Evolutionary conservation across 2,797 vertebrate species (phyloP).

Genomic region (Parauchenoglanis punctatus): DNA sequence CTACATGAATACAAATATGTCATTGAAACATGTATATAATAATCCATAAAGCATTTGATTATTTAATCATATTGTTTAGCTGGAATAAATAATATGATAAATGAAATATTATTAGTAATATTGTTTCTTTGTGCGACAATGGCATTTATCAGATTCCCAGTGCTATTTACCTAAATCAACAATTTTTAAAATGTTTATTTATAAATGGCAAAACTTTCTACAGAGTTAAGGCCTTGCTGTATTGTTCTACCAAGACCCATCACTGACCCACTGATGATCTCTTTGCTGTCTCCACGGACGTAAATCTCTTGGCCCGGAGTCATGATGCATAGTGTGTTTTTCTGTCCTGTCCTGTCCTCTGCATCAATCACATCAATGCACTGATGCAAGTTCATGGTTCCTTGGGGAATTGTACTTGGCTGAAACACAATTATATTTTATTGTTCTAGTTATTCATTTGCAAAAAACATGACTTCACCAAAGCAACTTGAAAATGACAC

Average conservation of each 20-base stretch:
- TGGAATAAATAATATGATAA: background rate
- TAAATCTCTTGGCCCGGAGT: conserved; percentile 82
- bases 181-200: background rate
- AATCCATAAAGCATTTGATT: background rate
- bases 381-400: conserved; percentile 81
- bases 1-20: background rate
- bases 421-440: conserved; percentile 42
- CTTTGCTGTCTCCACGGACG: conserved; percentile 81
- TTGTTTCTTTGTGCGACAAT: background rate
- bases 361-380: conserved; percentile 78
- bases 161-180: background rate
- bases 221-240: background rate
- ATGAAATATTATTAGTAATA: background rate
- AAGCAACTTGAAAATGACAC: background rate
- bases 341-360: conserved; percentile 81
- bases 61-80: background rate
- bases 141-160: background rate
- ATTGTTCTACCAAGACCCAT: background rate
- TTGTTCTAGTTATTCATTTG: background rate
- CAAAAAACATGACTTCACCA: background rate
- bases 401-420: conserved; percentile 82
- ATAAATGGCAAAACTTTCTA: background rate
- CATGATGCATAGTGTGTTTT: conserved; percentile 81
- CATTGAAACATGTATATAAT: background rate
- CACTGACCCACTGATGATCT: conserved; percentile 80